Conservation (phyloP, 2,797 vertebrate species). For the Xerus rutilus region DNA sequence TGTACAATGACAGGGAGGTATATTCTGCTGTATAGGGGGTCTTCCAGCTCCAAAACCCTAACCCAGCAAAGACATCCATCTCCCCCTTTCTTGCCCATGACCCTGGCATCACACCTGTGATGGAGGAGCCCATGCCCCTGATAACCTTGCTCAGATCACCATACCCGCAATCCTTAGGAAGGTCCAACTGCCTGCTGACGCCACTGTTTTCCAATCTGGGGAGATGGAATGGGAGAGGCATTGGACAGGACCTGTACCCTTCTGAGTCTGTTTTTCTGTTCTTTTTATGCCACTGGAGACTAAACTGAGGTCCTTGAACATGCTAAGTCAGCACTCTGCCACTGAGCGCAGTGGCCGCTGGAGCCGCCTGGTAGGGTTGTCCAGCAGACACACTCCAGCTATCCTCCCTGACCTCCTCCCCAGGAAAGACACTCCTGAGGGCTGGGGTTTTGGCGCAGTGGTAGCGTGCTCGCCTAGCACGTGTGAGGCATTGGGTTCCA, state of each 20-base stretch:
- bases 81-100: background rate
- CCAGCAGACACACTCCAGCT: background rate
- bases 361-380: background rate
- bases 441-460: too few species aligned
- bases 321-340: background rate
- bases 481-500: too few species aligned
- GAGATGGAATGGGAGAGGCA: too few species aligned
- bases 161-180: background rate
- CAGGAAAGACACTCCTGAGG: background rate
- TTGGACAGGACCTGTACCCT: background rate
- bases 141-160: background rate
- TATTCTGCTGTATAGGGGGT: background rate
- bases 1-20: background rate
- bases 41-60: background rate
- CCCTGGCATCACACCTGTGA: background rate
- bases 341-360: background rate
- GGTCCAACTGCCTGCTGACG: background rate
- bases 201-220: background rate
- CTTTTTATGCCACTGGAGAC: too few species aligned
- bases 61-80: background rate
- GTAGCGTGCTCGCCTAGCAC: too few species aligned
- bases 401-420: background rate
- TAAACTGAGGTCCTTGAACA: background rate
- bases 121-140: background rate
- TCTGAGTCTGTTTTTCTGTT: background rate